These are phyloP conservation scores for Dasyornis broadbenti DNA, from an alignment of 2,113 vertebrate genomes.

Conservation along the genomic window DNA sequence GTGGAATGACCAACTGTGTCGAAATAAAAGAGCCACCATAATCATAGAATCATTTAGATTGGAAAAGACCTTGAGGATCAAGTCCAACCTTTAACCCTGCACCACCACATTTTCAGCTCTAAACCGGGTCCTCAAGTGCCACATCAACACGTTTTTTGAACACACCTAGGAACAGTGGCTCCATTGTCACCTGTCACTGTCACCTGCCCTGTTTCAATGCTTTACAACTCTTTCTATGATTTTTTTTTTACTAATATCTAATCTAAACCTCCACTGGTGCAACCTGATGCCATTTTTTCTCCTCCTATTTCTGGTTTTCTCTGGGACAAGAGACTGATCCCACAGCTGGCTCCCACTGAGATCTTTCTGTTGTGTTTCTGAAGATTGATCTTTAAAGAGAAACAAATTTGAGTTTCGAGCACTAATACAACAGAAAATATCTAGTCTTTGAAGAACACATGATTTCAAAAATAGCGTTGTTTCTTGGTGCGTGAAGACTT, in stretches of 20 bases:
- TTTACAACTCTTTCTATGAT: neutral
- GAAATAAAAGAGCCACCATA: neutral
- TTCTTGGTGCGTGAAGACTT: neutral
- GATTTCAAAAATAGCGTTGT: neutral
- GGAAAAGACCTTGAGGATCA: neutral
- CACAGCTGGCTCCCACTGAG: neutral
- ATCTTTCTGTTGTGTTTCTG: neutral
- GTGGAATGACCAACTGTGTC: neutral
- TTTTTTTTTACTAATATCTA: neutral
- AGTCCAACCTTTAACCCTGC: too few species aligned
- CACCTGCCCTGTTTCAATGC: neutral
- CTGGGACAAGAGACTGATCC: neutral
- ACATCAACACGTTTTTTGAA: neutral
- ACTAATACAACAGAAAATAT: neutral
- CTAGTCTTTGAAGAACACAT: neutral
- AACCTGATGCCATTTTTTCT: neutral
- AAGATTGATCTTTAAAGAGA: neutral
- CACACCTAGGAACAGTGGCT: neutral
- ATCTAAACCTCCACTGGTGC: neutral
- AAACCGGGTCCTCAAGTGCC: neutral
- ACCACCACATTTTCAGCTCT: neutral
- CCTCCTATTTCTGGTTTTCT: neutral
- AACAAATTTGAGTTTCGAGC: neutral
- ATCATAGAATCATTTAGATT: neutral
- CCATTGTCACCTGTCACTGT: neutral